Evolutionary conservation across 1,140 invertebrate genomes (phyloP), one percentile per base, ranked within the genome.

Genomic region (Trichonephila inaurata): DNA sequence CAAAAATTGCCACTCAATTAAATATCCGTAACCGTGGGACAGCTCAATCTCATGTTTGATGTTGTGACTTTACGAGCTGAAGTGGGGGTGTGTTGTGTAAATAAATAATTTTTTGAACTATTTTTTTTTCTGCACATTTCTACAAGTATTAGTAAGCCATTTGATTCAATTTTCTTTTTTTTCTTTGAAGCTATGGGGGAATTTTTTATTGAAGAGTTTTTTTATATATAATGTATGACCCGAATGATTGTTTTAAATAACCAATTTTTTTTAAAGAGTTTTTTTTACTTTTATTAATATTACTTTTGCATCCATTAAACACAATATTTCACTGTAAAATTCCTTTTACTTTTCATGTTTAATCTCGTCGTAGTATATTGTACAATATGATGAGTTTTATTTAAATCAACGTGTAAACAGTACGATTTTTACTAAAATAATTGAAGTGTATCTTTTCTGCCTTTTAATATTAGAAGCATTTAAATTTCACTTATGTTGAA

Each of bases 21-120:
- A 33, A 33, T 88, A 33, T 19, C 40, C 61, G 33, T 88, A 64
- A 88, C 86, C 86, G 86, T 64, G 14, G 8, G 12, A 88, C n/a
- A 18, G 28, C 21, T 77, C 8, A 58, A 61, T 91, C 89, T 91
- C 89, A 91, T 91, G 72, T 66, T 40, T 88, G 86, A 66, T 91
- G 88, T 91, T 91, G 72, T 82, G 89, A 91, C 40, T 91, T 40
- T 60, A 60, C 24, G 51, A 72, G 10, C 19, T 51, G 18, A 64
- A 85, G 28, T 92, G 90, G 90, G 90, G 90, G 90, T 92, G 90
- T 92, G 90, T 92, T 85, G 60, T n/a, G 90, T 92, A 92, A 92
- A 92, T 85, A 92, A 89, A 85, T 33, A 60, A 91, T n/a, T 60
- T 64, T 77, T 40, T 18, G 10, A 18, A 77, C 14, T 33, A 10